Base-by-base conservation (phyloP, 2,888 invertebrate species). In the Formica aserva region DNA sequence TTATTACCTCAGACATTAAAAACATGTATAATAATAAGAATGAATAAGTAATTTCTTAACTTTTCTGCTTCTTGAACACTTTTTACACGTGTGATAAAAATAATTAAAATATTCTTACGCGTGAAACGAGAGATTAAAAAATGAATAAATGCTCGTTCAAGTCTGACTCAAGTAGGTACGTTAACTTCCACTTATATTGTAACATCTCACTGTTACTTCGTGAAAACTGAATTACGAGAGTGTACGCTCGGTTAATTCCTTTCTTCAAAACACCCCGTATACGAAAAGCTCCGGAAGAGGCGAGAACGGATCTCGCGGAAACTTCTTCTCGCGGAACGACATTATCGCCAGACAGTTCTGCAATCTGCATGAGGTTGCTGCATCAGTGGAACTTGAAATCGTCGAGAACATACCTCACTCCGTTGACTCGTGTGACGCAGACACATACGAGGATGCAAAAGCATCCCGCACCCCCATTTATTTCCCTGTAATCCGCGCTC, bases 341-440 rank as follows among this genome's bases (percentile, higher is more conserved):
- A 78, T 78, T 78, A 78, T 60, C 78, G 22, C 45, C 45, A 78
- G 57, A 78, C 41, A 71, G 45, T 65, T 72, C 60, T 41, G 41
- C 72, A 52, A 78, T 78, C 72, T 71, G 72, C 78, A 80, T 72
- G 78, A 80, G 78, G 60, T 72, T 80, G 60, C 72, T 62, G 78
- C 78, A 38, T 78, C 78, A 41, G 72, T 77, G 69, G 55, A 69
- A 65, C 75, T 76, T 52, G 69, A 67, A 45, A 80, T 72, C 72
- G 78, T 80, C 60, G 72, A 18, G 60, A 45, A 26, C 26, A 45
- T 72, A 80, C 45, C 45, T 80, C 65, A 41, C 55, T 26, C 26
- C 8, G n/a, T 22, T 15, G 18, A 29, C 32, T 18, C 60, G 22
- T 72, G 48, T 62, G 78, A 80, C 60, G 5, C n/a, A 55, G 67